Conservation (phyloP, 2,113 vertebrate species). For the Strix aluco region DNA sequence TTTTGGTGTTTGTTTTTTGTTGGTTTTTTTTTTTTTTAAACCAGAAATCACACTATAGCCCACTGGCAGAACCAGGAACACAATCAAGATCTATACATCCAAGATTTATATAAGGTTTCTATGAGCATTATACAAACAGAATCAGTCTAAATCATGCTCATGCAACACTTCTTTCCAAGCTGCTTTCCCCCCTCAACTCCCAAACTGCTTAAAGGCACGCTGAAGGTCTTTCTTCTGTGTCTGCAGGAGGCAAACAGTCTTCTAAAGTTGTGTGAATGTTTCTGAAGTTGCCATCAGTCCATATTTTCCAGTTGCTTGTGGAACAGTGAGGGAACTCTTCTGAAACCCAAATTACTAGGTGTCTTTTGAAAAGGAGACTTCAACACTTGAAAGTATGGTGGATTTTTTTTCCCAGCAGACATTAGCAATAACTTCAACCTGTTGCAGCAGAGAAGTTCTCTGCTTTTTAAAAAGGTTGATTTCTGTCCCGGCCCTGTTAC, state of each 20-base stretch:
- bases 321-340: neutral
- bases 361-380: neutral
- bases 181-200: neutral
- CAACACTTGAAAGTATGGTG: rapidly evolving
- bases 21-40: neutral
- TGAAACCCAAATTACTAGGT: neutral
- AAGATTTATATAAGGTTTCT: neutral
- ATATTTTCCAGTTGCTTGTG: neutral
- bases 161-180: neutral
- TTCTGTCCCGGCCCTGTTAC: neutral
- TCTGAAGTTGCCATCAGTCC: neutral
- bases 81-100: neutral
- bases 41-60: neutral
- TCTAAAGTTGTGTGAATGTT: neutral
- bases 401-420: neutral
- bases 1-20: too few species aligned
- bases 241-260: neutral
- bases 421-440: neutral
- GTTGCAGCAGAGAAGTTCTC: neutral
- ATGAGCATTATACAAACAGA: neutral
- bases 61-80: neutral
- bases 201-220: neutral
- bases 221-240: neutral
- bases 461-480: neutral
- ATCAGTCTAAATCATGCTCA: neutral